These are phyloP conservation scores for Daubentonia madagascariensis DNA, from an alignment of 2,113 vertebrate genomes.

Conservation along the genomic window DNA sequence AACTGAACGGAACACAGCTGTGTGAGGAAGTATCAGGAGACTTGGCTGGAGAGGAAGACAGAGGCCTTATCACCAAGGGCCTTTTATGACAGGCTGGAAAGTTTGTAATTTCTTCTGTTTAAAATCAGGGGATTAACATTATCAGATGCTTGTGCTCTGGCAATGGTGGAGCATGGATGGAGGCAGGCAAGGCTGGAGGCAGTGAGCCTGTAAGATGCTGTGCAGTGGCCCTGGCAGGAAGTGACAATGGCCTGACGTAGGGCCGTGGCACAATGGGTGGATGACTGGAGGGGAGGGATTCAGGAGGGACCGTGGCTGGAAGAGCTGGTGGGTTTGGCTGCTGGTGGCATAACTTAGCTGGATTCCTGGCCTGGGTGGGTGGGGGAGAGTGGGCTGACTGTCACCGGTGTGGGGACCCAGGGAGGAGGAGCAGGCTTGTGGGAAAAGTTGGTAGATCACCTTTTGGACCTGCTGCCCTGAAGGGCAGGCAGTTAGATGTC, in stretches of 20 bases:
- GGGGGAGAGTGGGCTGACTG: background rate
- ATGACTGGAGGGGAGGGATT: background rate
- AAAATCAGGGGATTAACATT: too few species aligned
- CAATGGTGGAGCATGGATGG: background rate
- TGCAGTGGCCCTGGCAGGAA: background rate
- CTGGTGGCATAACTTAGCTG: background rate
- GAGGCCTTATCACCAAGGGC: background rate
- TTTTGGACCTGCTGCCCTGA: background rate
- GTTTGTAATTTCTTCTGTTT: background rate
- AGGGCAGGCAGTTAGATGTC: background rate
- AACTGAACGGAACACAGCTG: background rate
- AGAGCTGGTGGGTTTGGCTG: background rate
- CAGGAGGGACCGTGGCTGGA: background rate
- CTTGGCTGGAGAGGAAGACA: background rate
- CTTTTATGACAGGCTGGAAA: background rate
- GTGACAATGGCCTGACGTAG: background rate
- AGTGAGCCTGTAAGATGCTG: background rate
- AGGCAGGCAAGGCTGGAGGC: background rate
- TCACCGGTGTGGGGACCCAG: too few species aligned
- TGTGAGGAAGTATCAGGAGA: background rate
- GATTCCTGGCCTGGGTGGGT: background rate
- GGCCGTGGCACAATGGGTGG: too few species aligned
- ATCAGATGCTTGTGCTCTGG: background rate
- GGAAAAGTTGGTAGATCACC: background rate
- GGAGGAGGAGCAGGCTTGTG: background rate